phyloP scores from a whole-genome alignment of 1,140 invertebrate species.

The Hylyphantes graminicola region DNA sequence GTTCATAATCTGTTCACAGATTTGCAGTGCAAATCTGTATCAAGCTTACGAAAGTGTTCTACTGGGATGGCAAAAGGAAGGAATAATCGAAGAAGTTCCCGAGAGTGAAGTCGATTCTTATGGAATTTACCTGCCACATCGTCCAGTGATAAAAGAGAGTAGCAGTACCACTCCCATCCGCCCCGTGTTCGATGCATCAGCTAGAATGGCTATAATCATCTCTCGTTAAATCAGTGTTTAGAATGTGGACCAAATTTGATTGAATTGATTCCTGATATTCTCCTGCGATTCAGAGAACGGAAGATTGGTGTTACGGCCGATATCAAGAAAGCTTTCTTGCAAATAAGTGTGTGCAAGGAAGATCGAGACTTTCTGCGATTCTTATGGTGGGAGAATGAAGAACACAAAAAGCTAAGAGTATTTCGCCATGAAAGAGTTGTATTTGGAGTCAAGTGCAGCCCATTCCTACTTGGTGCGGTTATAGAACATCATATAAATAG shows the following conservation, averaged over 20 bases:
- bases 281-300: neutral
- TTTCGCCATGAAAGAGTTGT: neutral
- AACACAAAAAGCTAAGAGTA: neutral
- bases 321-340: neutral
- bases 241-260: neutral
- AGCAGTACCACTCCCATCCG: neutral
- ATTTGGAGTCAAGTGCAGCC: neutral
- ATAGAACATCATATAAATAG: neutral
- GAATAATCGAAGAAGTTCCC: neutral
- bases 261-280: neutral
- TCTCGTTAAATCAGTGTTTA: neutral
- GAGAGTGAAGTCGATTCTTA: neutral
- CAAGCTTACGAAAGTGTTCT: neutral
- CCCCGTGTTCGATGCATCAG: neutral
- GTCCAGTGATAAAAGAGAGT: neutral
- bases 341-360: neutral
- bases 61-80: neutral
- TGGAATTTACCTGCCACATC: neutral
- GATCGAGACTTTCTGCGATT: neutral
- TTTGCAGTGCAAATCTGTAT: no score
- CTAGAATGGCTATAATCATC: neutral
- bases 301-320: neutral
- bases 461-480: neutral
- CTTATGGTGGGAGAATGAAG: neutral
- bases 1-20: no score